Base-by-base conservation (phyloP, 2,797 vertebrate species). In the Mus caroli region DNA sequence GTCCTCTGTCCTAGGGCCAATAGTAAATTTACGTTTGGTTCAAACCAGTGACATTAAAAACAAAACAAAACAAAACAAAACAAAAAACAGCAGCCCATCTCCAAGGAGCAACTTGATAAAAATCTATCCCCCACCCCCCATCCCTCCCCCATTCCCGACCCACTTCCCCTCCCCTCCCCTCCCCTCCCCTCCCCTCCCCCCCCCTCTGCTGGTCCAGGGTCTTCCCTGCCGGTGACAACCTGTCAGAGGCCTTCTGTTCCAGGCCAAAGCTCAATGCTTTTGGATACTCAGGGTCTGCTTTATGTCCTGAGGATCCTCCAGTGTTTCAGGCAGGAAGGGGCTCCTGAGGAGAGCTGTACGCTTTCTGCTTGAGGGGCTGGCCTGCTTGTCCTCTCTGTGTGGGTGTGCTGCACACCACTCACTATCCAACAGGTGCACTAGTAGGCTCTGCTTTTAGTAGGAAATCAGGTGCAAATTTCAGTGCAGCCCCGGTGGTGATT, bases 1-100 rank as follows among this genome's bases (percentile, higher is more conserved):
- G 43, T 71, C 82, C 11, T 40, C 46, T 87, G 40, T 82, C 34
- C 26, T 28, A 1, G 12, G 75, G 31, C 26, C 50, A 92, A 24
- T 12, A 71, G 62, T 62, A 62, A 69, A 69, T 85, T 50, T 88
- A 86, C 24, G 77, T 96, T 92, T 64, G 52, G 78, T 37, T 92
- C n/a, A 83, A 69, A 83, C 50, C 50, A 46, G 80, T 20, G 54
- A 56, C 75, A 28, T 67, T 85, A 64, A 77, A 91, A 50, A 50
- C 6, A 50, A 50, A 50, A 6, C 46, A 50, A 50, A 50, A 50
- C 6, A 50, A 50, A 50, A 50, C 6, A 50, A 50, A 50, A 50
- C 50, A 50, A 50, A 50, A 50, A 50, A 50, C 50, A 52, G 37
- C 50, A 90, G 71, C 34, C 6, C 43, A 71, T 71, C 56, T 78